These are phyloP conservation scores for Malurus melanocephalus DNA, from an alignment of 2,113 vertebrate species.

Conservation along the genomic window DNA sequence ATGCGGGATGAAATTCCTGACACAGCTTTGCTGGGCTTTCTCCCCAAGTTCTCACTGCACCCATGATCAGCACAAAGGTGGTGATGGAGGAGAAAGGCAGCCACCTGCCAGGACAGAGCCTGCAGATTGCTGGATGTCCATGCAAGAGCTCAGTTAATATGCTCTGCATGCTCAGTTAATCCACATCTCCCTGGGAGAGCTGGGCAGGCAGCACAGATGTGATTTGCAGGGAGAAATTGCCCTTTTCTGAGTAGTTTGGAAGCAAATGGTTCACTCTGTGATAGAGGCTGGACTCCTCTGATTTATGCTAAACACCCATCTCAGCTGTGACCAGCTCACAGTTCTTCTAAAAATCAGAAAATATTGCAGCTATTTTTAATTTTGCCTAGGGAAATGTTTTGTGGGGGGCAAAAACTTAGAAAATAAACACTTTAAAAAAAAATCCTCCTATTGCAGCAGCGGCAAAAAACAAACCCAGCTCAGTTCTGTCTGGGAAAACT, in stretches of 20 bases:
- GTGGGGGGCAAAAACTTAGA: not conserved
- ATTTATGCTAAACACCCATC: not conserved
- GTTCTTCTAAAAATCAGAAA: not conserved
- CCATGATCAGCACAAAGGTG: not conserved
- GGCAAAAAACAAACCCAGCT: not conserved
- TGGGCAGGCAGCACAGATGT: not conserved
- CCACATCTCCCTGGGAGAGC: not conserved
- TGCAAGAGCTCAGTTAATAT: not conserved
- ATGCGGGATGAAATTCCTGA: not conserved
- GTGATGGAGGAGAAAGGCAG: not conserved
- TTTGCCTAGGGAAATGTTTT: not conserved
- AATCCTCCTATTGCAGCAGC: not conserved
- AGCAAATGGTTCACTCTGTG: not conserved
- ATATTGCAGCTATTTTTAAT: not conserved
- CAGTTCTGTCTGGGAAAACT: not conserved
- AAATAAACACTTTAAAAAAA: not conserved
- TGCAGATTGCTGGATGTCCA: not conserved
- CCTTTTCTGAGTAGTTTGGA: not conserved
- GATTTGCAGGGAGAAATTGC: not conserved
- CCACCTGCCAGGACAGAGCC: not conserved
- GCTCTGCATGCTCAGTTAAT: not conserved
- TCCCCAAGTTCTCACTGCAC: not conserved
- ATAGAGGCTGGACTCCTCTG: not conserved
- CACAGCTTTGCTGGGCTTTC: not conserved
- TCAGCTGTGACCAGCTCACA: not conserved